These are phyloP conservation scores for Tachysurus fulvidraco DNA, from an alignment of 2,113 vertebrate species.

Conservation along the genomic window DNA sequence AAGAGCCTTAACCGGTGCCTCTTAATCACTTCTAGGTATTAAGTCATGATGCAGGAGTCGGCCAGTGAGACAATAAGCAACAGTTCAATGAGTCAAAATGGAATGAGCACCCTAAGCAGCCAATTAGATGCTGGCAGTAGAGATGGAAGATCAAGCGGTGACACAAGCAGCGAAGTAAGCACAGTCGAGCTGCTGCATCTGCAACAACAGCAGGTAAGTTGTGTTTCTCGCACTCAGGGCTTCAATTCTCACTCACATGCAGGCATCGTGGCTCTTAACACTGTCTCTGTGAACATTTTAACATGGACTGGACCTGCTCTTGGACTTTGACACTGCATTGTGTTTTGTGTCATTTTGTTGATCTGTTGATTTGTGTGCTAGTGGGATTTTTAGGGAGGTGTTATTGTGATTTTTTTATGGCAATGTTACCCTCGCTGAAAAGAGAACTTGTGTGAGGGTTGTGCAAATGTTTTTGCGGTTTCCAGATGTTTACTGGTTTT, in stretches of 20 bases:
- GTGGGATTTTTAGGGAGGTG: constrained; percentile 26
- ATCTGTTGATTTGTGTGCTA: constrained; percentile 30
- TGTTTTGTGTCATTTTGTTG: constrained; percentile 32
- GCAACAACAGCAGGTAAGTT: constrained; percentile 99
- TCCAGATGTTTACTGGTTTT: constrained; percentile 12
- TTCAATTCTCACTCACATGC: constrained; percentile 33
- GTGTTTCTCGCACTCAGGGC: constrained; percentile 77
- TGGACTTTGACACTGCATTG: constrained; percentile 50
- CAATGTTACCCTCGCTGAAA: background rate
- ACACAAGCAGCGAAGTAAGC: constrained; percentile 98
- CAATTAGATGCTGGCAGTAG: constrained; percentile 99
- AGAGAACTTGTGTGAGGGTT: background rate
- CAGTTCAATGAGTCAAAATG: constrained; percentile 99
- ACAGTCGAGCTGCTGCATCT: constrained; percentile 99
- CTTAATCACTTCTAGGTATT: constrained; percentile 99
- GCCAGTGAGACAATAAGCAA: constrained; percentile 99
- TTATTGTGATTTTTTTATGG: background rate
- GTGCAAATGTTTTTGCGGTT: background rate
- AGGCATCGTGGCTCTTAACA: constrained; percentile 17
- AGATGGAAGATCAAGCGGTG: constrained; percentile 99
- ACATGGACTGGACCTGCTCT: constrained; percentile 21
- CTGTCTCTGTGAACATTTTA: background rate
- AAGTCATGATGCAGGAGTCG: constrained; percentile 99
- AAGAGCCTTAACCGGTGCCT: constrained; percentile 98
- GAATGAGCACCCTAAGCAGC: constrained; percentile 99